These are phyloP conservation scores for Pinna nobilis DNA, from an alignment of 1,140 invertebrate species.

Conservation along the genomic window DNA sequence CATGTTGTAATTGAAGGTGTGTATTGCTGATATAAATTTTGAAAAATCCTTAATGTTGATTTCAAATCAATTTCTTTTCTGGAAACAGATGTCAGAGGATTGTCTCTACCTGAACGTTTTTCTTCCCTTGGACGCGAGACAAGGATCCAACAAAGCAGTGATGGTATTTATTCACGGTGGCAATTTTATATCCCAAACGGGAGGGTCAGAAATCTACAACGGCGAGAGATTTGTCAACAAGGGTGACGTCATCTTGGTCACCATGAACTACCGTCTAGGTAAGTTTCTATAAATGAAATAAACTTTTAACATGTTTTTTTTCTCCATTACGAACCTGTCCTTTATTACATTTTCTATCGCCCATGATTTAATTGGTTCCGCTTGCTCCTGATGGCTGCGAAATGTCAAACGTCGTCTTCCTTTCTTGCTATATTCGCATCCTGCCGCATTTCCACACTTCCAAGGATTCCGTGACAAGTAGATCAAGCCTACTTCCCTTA, in stretches of 20 bases:
- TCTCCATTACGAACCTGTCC: no score
- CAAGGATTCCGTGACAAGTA: no score
- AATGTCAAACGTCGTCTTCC: no score
- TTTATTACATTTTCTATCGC: no score
- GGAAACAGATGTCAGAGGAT: constrained; percentile 37
- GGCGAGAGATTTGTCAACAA: constrained; percentile 86
- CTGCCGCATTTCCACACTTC: no score
- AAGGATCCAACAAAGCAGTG: constrained; percentile 77
- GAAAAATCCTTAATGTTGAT: neutral
- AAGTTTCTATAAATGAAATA: neutral
- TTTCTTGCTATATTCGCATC: no score
- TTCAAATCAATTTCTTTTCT: neutral
- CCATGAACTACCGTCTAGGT: constrained; percentile 94
- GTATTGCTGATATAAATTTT: neutral
- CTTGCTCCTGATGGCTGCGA: no score
- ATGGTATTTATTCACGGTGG: constrained; percentile 98
- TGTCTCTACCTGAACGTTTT: constrained; percentile 36
- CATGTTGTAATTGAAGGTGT: no score
- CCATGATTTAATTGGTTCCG: no score
- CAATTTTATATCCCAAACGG: constrained; percentile 88
- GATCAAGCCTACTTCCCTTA: no score
- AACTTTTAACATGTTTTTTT: neutral
- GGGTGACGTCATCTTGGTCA: constrained; percentile 89
- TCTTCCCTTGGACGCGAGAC: constrained; percentile 18
- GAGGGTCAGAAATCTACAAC: constrained; percentile 90